These are phyloP conservation scores for Gandaritis pyraliata DNA, from an alignment of 2,888 invertebrate genomes.

Conservation along the genomic window DNA sequence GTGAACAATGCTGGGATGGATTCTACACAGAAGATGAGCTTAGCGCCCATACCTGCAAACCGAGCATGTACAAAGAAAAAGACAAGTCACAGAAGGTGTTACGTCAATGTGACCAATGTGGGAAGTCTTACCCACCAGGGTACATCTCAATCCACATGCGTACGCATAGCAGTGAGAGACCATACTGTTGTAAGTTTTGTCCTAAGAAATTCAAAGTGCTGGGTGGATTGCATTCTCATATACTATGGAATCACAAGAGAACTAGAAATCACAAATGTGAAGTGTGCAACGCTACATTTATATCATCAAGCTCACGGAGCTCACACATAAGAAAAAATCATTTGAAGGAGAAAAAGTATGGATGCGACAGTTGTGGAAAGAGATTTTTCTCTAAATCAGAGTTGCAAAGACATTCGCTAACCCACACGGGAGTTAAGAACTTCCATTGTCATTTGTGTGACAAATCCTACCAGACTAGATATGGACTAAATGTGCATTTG, in stretches of 20 bases:
- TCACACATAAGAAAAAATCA: slow-evolving; percentile 78
- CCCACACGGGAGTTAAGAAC: slow-evolving; percentile 79
- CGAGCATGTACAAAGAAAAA: slow-evolving; percentile 59
- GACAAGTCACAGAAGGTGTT: slow-evolving; percentile 59
- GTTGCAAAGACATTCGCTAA: slow-evolving; percentile 72
- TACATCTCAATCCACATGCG: slow-evolving; percentile 79
- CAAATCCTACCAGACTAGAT: slow-evolving; percentile 78
- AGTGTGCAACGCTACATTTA: slow-evolving; percentile 76
- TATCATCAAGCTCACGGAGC: slow-evolving; percentile 75
- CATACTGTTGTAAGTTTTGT: slow-evolving; percentile 76
- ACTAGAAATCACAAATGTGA: slow-evolving; percentile 78
- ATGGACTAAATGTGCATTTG: slow-evolving; percentile 78
- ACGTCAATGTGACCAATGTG: slow-evolving; percentile 78
- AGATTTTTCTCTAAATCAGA: slow-evolving; percentile 78
- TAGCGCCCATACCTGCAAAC: slow-evolving; percentile 65
- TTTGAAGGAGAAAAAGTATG: slow-evolving; percentile 77
- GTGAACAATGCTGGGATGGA: slow-evolving; percentile 78
- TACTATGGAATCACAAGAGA: slow-evolving; percentile 78
- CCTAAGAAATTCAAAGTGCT: slow-evolving; percentile 80
- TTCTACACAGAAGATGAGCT: slow-evolving; percentile 62
- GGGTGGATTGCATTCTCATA: slow-evolving; percentile 73
- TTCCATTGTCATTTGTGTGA: slow-evolving; percentile 79
- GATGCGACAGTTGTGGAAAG: slow-evolving; percentile 75
- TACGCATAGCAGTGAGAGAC: slow-evolving; percentile 70
- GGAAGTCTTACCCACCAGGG: slow-evolving; percentile 78